Conservation (phyloP, 2,113 vertebrate species). For the Gasterosteus nipponicus region DNA sequence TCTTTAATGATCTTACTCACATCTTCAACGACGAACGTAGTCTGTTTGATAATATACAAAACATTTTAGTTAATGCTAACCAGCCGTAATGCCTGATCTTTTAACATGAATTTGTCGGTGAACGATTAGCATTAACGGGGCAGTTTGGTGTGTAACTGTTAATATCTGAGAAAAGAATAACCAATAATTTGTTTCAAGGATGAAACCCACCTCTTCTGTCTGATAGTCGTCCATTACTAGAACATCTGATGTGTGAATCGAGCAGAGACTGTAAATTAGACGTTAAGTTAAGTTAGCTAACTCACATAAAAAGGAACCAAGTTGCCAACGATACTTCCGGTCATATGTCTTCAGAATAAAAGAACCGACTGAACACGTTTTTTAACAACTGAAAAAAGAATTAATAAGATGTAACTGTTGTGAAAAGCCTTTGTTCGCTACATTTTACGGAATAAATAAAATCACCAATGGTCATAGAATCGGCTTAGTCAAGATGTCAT, state of each 20-base stretch:
- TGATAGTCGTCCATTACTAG: constrained; percentile 52
- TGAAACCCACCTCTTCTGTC: constrained; percentile 49
- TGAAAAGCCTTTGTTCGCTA: neutral
- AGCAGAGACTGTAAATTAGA: no score
- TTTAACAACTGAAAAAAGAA: neutral
- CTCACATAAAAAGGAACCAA: neutral
- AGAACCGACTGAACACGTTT: neutral
- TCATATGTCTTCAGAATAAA: constrained; percentile 22
- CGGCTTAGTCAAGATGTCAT: neutral
- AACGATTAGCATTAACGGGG: neutral
- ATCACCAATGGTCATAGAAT: neutral
- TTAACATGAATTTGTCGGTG: neutral
- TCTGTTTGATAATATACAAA: constrained; percentile 74
- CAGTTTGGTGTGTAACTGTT: no score
- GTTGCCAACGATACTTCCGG: constrained; percentile 10
- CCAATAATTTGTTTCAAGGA: neutral
- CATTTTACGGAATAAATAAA: neutral
- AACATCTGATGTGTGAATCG: neutral
- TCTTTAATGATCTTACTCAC: constrained; percentile 93
- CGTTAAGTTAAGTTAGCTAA: no score
- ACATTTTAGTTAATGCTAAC: constrained; percentile 7
- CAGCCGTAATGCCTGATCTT: neutral
- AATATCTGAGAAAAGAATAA: neutral
- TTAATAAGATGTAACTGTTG: neutral
- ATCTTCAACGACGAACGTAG: constrained; percentile 90